Base-by-base conservation (phyloP, 1,140 invertebrate species). In the Bombyx mandarina region DNA sequence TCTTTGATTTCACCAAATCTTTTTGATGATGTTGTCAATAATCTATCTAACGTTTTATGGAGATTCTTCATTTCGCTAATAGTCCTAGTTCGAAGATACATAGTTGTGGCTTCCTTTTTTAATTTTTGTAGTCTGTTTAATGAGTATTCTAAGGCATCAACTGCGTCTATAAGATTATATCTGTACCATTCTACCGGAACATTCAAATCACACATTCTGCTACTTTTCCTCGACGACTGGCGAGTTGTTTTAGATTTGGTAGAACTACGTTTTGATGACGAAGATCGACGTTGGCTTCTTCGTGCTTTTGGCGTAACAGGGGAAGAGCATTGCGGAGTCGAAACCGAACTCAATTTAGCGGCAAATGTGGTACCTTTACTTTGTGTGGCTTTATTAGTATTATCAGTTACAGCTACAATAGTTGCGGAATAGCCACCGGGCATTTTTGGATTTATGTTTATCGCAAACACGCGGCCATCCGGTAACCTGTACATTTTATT, bases 401-500 rank as follows among this genome's bases (percentile, higher is more conserved):
- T 48, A 35, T 85, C 84, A 7, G 79, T 74, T 0, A 85, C 66
- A 6, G 86, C 79, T 8, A 89, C 88, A 49, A 89, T 89, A 1
- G 88, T 88, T 26, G 88, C 88, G 5, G 88, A 88, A 67, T 88
- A 89, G 6, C 88, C 88, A 1, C 88, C 86, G 1, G 86, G 86
- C 84, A 88, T 86, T 43, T 65, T 76, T 7, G 86, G 79, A 61
- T 89, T 89, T 8, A 76, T 67, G 60, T 88, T 89, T 18, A 89
- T 88, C 3, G 86, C 84, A 62, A 89, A 89, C 52, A 89, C 77
- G 10, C 88, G 76, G 1, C 88, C 88, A 56, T 89, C 88, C 1
- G 88, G 86, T 42, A 89, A 62, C 5, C 87, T 71, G 61, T 88
- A 89, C 86, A 88, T 88, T 67, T 89, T 88, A 54, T 88, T 87